Base-by-base conservation (phyloP, 2,113 vertebrate genomes). In the Sisor rabdophorus region DNA sequence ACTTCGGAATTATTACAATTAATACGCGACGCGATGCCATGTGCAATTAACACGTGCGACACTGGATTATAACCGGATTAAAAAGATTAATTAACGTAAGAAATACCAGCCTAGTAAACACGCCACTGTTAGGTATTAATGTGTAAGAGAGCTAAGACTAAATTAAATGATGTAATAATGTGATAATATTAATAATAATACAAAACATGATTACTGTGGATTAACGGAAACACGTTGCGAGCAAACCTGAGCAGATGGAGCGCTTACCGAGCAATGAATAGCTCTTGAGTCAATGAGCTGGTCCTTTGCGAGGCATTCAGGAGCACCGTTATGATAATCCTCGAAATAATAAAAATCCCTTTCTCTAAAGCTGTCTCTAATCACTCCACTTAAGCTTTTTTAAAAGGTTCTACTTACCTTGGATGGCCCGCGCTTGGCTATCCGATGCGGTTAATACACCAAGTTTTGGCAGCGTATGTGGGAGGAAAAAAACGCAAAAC, bases 361-460 rank as follows among this genome's bases (percentile, higher is more conserved):
- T 26, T 5, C 13, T 40, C 13, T 65, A 11, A 26, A 12, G 10
- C 26, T 61, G 19, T 61, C 9, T 40, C 12, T 54, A 2, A 36
- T 47, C 28, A 75, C 16, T 17, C 1, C 44, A 36, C 5, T 26
- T 60, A 22, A 2, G 13, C 12, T 17, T 52, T 55, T 60, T 30
- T 12, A 17, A 36, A 53, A 16, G 11, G 47, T 12, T 73, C 58
- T 15, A 60, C 79, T 77, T 58, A 80, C 79, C 79, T 77, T 50
- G 53, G 75, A 77, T 73, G 75, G 69, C 79, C 70, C 48, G 44
- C 67, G 48, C 53, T 60, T 58, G 44, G 44, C 56, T 54, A 26
- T 61, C 67, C 44, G 32, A 58, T 48, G 69, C 28, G 47, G 47
- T 52, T 52, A 52, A n/a, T 52, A 10, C 5, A 69, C 47, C 47